Evolutionary conservation across 2,888 invertebrate genomes (phyloP).

Genomic region (Ophion ellenae): DNA sequence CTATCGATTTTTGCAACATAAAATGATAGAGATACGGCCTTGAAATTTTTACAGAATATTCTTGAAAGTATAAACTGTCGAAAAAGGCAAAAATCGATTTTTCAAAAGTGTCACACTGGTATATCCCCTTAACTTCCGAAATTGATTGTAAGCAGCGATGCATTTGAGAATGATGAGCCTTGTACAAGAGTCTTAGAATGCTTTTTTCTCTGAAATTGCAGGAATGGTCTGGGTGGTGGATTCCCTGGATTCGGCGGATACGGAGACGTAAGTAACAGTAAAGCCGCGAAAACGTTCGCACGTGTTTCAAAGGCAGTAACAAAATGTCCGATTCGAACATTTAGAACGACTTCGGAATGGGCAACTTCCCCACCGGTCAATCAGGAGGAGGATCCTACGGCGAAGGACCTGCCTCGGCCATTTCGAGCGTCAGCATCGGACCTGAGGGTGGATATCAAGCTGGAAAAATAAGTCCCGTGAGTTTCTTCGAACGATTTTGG

Average conservation of each 20-base stretch:
- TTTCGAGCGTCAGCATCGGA: conserved; percentile 72
- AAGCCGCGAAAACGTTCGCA: background rate
- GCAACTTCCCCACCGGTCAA: conserved; percentile 13
- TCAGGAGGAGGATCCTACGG: conserved; percentile 13
- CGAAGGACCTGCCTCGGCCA: conserved; percentile 65
- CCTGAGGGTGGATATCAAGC: conserved; percentile 75
- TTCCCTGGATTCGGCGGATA: conserved; percentile 12
- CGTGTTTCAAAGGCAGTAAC: background rate
- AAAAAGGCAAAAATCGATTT: too few relatives aligned
- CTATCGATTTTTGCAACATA: too few relatives aligned
- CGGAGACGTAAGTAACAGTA: conserved; percentile 31
- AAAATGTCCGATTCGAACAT: background rate
- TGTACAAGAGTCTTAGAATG: background rate
- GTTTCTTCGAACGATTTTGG: conserved; percentile 28
- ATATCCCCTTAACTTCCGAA: background rate
- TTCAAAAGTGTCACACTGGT: too few relatives aligned
- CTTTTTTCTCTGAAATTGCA: conserved; percentile 6
- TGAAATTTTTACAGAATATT: too few relatives aligned
- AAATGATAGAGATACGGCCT: too few relatives aligned
- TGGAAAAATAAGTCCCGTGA: conserved; percentile 77
- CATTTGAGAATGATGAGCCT: background rate
- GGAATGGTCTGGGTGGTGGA: conserved; percentile 35
- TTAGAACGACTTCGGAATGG: conserved; percentile 11
- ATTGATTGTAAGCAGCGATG: background rate
- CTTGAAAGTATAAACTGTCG: too few relatives aligned